Evolutionary conservation across 2,797 vertebrate species (phyloP).

Genomic region (Diplodus puntazzo): DNA sequence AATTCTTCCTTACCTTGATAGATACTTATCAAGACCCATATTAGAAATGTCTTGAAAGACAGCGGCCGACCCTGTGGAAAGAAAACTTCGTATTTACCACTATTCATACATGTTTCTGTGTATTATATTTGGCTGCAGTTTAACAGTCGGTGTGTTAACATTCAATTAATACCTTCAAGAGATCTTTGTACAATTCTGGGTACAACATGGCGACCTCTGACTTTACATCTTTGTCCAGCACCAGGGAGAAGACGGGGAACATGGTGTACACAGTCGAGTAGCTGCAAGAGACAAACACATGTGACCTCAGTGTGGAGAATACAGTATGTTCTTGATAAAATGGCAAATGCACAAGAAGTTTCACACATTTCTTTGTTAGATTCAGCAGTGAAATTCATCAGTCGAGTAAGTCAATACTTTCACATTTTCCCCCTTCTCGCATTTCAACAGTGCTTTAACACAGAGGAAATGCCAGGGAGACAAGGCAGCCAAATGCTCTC

Average conservation of each 20-base stretch:
- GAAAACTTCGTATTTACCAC: neutral
- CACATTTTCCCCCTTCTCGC: slow-evolving; percentile 62
- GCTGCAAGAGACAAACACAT: slow-evolving; percentile 75
- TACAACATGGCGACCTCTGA: slow-evolving; percentile 99
- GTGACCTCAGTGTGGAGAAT: slow-evolving; percentile 2
- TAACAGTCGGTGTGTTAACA: neutral
- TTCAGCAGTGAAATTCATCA: slow-evolving; percentile 47
- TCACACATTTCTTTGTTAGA: slow-evolving; percentile 36
- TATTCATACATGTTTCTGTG: neutral
- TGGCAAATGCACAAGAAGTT: slow-evolving; percentile 14
- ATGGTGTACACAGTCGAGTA: slow-evolving; percentile 99
- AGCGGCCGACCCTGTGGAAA: slow-evolving; percentile 92
- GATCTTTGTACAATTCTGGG: slow-evolving; percentile 98
- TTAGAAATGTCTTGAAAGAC: slow-evolving; percentile 97
- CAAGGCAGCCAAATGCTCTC: slow-evolving; percentile 71
- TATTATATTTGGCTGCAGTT: neutral
- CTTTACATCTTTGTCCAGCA: slow-evolving; percentile 98
- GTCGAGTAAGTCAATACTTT: slow-evolving; percentile 39
- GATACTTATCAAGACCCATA: slow-evolving; percentile 99
- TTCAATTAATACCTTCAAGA: slow-evolving; percentile 90
- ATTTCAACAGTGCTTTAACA: slow-evolving; percentile 69
- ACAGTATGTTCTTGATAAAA: slow-evolving; percentile 14
- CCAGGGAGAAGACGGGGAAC: slow-evolving; percentile 98
- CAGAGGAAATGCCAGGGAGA: slow-evolving; percentile 78
- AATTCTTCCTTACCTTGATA: slow-evolving; percentile 93